Evolutionary conservation across 2,113 vertebrate genomes (phyloP), one percentile per base, ranked within the genome.

Genomic region (Upupa epops): DNA sequence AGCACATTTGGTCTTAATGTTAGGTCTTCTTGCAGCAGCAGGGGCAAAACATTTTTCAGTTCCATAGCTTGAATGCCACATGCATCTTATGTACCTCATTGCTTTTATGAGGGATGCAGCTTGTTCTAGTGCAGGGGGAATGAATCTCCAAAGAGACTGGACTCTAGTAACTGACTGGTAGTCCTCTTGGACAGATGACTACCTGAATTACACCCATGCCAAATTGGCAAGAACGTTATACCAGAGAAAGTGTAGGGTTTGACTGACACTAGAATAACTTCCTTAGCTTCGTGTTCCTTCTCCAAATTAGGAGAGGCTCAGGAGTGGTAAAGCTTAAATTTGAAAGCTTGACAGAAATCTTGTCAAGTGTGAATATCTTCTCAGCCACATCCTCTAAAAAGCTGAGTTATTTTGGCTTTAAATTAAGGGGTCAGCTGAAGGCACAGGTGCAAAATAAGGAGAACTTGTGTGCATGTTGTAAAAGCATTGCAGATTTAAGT

Each of bases 141-240:
- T 28, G 66, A 75, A n/a, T 65, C 46, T 60, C 82, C 46, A 49
- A 58, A 82, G 61, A 75, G 78, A 36, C 54, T 45, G n/a, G 77
- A 56, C 66, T 78, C 9, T 17, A 81, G 81, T 54, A 86, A 70
- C 61, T 78, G 73, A 74, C 70, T 71, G 8, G 58, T 32, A 82
- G 70, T 92, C 31, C 83, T 48, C 60, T 93, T 73, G 70, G 58
- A 82, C 92, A 93, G 77, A 90, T 86, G 83, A 81, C 61, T 94
- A 63, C 61, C 81, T 65, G 54, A 82, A 20, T 86, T 89, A 68
- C 68, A 93, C 78, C 73, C 88, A 78, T 81, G 92, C 73, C 40
- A 88, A 84, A 84, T 77, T 75, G 81, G 40, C 80, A 68, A 25
- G 52, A 73, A 77, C 48, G 60, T 90, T 77, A 51, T 54, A 36